Evolutionary conservation across 2,888 invertebrate species (phyloP).

Genomic region (Aplocera efformata): DNA sequence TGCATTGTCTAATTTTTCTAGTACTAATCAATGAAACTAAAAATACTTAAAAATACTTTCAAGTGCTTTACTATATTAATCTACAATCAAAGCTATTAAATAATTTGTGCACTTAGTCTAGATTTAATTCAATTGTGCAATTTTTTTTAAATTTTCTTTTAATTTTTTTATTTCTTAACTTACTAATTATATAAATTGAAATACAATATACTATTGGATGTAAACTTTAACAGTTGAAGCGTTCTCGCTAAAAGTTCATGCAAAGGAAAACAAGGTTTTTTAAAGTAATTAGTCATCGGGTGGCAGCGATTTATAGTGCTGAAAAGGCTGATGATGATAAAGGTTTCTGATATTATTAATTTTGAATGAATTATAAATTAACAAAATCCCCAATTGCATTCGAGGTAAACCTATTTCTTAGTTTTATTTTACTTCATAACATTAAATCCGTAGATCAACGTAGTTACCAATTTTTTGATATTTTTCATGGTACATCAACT

Average conservation of each 20-base stretch:
- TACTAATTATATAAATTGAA: conserved; percentile 1
- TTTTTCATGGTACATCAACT: too few species aligned
- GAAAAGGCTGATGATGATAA: too few species aligned
- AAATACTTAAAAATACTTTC: neutral
- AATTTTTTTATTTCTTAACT: neutral
- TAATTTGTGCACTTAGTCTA: conserved; percentile 10
- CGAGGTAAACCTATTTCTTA: too few species aligned
- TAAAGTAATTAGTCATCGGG: too few species aligned
- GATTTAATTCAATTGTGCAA: conserved; percentile 8
- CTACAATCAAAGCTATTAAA: conserved; percentile 8
- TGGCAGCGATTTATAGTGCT: too few species aligned
- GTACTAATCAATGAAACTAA: conserved; percentile 2
- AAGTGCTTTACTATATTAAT: conserved; percentile 11
- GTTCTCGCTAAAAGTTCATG: neutral
- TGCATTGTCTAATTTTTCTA: conserved; percentile 18
- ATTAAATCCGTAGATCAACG: too few species aligned
- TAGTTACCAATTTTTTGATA: too few species aligned
- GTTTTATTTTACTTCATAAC: too few species aligned
- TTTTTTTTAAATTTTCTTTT: conserved; percentile 7
- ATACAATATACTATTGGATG: conserved; percentile 11
- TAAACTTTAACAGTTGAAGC: conserved; percentile 2
- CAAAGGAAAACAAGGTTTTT: too few species aligned
- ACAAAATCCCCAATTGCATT: too few species aligned
- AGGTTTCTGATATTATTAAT: too few species aligned
- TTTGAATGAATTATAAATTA: too few species aligned